A percentile compares a stretch with the other conserved stretches of the same genome.
These are phyloP conservation scores for Poeciliopsis paucimaculata DNA, from an alignment of 2,797 vertebrate species.

Conservation along the genomic window DNA sequence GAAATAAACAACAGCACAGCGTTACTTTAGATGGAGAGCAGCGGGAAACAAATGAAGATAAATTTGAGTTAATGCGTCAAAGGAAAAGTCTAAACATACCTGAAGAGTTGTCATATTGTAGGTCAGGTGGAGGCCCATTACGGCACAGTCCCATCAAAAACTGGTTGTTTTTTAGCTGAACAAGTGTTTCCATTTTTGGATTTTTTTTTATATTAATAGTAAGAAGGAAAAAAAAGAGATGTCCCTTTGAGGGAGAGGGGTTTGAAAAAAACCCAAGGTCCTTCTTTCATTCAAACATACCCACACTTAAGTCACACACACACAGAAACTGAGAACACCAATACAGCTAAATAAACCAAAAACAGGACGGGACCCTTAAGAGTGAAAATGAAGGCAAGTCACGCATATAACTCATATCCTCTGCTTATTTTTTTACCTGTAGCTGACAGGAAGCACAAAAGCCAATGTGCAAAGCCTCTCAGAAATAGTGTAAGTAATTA, in stretches of 20 bases:
- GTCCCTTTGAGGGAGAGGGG: constrained; percentile 86
- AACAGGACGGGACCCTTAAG: background rate
- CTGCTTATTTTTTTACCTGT: background rate
- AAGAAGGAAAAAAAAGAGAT: constrained; percentile 67
- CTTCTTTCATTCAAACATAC: constrained; percentile 37
- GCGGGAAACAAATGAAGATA: background rate
- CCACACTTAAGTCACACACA: constrained; percentile 9
- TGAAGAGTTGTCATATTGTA: constrained; percentile 91
- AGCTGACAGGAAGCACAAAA: background rate
- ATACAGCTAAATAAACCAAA: background rate
- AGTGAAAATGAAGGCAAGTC: constrained; percentile 15
- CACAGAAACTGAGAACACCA: constrained; percentile 6
- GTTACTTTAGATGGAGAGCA: background rate
- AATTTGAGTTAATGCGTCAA: background rate
- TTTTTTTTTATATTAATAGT: constrained; percentile 15
- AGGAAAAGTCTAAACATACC: constrained; percentile 41
- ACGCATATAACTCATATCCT: background rate
- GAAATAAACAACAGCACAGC: background rate
- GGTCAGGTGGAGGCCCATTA: constrained; percentile 79
- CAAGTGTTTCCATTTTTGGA: constrained; percentile 83
- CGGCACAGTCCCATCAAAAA: constrained; percentile 84
- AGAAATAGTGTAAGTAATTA: background rate
- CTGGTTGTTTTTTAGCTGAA: constrained; percentile 82
- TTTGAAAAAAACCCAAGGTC: constrained; percentile 76
- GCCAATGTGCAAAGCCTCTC: constrained; percentile 10